Conservation (phyloP, 2,888 invertebrate genomes). For the Phalera bucephala region DNA sequence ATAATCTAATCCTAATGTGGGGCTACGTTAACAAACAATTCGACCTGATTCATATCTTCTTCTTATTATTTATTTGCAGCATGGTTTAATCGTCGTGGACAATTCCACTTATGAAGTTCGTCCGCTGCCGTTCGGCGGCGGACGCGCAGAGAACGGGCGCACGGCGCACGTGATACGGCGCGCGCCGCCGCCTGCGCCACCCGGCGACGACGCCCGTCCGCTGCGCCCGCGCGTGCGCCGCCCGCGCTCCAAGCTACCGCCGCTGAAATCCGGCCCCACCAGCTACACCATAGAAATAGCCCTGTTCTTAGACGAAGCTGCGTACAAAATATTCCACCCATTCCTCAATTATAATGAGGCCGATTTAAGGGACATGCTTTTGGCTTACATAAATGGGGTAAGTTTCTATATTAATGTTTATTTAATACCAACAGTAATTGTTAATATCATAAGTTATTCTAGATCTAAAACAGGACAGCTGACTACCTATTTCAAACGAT, state of each 20-base stretch:
- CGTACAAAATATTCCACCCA: constrained; percentile 87
- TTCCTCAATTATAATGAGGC: constrained; percentile 86
- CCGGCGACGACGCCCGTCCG: constrained; percentile 67
- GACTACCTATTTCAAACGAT: no score
- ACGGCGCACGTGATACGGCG: constrained; percentile 84
- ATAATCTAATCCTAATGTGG: no score
- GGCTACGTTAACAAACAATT: no score
- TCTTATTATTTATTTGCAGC: no score
- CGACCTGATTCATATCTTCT: no score
- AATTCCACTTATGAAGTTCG: constrained; percentile 88
- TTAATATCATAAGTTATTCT: no score
- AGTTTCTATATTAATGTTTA: constrained; percentile 35
- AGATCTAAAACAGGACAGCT: no score
- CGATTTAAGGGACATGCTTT: constrained; percentile 87
- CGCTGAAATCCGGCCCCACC: constrained; percentile 47
- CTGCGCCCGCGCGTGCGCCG: constrained; percentile 53
- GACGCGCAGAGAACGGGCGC: constrained; percentile 57
- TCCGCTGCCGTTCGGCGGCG: constrained; percentile 77
- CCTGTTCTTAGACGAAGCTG: constrained; percentile 89
- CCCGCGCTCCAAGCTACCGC: constrained; percentile 44
- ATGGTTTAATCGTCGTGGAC: constrained; percentile 86
- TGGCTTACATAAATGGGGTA: constrained; percentile 90
- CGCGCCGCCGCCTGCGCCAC: constrained; percentile 69
- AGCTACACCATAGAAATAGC: constrained; percentile 87
- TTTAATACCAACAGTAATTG: no score